Evolutionary conservation across 2,888 invertebrate genomes (phyloP).

Genomic region (Volucella inanis): DNA sequence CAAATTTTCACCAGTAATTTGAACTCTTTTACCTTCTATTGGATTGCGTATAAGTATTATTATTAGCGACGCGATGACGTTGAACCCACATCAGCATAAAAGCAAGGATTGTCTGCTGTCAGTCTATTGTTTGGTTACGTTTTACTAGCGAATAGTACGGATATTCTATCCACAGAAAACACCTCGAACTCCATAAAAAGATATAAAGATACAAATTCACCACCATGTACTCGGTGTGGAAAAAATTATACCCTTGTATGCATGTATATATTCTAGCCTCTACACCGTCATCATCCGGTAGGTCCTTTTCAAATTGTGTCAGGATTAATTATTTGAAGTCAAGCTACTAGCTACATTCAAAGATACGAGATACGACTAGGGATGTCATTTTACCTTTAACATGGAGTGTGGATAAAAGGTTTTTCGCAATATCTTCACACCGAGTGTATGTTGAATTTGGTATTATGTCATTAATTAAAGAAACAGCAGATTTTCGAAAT

Average conservation of each 20-base stretch:
- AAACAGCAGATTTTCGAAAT: too few species aligned
- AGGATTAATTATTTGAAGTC: constrained; percentile 62
- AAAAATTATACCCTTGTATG: not conserved
- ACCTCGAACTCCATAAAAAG: constrained; percentile 21
- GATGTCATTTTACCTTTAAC: too few species aligned
- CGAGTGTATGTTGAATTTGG: too few species aligned
- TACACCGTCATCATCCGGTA: constrained; percentile 2
- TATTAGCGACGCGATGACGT: constrained; percentile 27
- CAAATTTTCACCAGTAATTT: constrained; percentile 58
- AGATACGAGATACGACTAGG: not conserved
- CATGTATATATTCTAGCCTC: not conserved
- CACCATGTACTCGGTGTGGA: not conserved
- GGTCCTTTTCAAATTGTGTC: constrained; percentile 58
- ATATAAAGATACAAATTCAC: constrained; percentile 19
- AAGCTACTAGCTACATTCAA: constrained; percentile 22
- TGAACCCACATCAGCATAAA: constrained; percentile 48
- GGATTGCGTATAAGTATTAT: constrained; percentile 22
- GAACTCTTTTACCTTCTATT: constrained; percentile 20
- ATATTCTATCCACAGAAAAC: constrained; percentile 18
- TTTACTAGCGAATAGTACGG: constrained; percentile 49
- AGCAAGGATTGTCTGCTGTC: constrained; percentile 67
- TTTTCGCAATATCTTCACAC: too few species aligned
- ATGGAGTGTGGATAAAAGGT: too few species aligned
- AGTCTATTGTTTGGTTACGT: constrained; percentile 49
- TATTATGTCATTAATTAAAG: too few species aligned